Evolutionary conservation across 2,113 vertebrate genomes (phyloP), one percentile per base, ranked within the genome.

Genomic region (Proteles cristata): DNA sequence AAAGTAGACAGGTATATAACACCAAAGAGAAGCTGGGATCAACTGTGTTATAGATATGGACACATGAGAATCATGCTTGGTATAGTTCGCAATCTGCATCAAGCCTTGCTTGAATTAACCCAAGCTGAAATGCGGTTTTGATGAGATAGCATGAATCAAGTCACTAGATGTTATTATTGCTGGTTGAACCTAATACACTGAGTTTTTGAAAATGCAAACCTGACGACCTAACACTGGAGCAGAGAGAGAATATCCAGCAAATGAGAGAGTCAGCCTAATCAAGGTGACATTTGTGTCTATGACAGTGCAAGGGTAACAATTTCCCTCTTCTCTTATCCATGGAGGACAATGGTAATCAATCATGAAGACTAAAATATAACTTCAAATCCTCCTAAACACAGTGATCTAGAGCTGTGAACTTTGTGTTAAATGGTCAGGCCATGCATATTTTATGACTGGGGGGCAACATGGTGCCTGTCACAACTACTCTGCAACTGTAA

Each of bases 201-300:
- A 93, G 11, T 88, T 93, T 92, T 65, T 96, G 33, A 74, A 84
- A 87, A 90, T 14, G 17, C 8, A 83, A 73, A 95, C 39, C 39
- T 39, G 16, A n/a, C 39, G 55, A 79, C n/a, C 26, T 80, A 91
- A 90, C 16, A 55, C 33, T 77, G 69, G 63, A 87, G 3, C n/a
- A 90, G 26, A 93, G 15, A 76, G 3, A 80, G 25, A 80, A 33
- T 48, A 74, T 45, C 55, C 25, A 96, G 61, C 3, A 74, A 84
- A 82, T 77, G 21, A 93, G 90, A 95, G 10, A 91, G 39, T 74
- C 48, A 71, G 10, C 26, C 88, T 96, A 74, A 80, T 94, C n/a
- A 68, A 69, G 43, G 58, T 96, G 82, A 79, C 16, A 76, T 69
- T 88, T 87, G 92, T 39, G 89, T 91, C 31, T 76, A 31, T 35